These are phyloP conservation scores for Embiotoca jacksoni DNA, from an alignment of 2,113 vertebrate genomes.

Conservation along the genomic window DNA sequence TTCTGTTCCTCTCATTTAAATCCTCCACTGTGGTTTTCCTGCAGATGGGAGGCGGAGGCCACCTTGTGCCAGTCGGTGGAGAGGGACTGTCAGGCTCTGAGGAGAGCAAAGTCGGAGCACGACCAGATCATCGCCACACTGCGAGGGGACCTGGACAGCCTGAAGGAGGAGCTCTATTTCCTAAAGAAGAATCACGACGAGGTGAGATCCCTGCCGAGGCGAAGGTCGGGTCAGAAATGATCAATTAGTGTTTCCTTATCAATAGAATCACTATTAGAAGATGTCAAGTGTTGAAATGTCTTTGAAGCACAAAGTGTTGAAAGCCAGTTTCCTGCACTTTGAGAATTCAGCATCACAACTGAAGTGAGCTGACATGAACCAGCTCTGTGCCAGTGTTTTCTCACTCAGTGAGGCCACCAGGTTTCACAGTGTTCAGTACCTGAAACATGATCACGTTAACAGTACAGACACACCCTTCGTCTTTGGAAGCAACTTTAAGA, in stretches of 20 bases:
- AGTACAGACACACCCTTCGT: conserved; percentile 58
- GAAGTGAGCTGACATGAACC: not conserved
- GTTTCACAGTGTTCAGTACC: conserved; percentile 18
- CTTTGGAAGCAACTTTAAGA: conserved; percentile 33
- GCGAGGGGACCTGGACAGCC: conserved; percentile 89
- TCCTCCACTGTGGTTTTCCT: accelerated
- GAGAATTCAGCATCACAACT: not conserved
- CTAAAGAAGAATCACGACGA: conserved; percentile 93
- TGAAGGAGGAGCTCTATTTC: conserved; percentile 90
- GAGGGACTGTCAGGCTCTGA: conserved; percentile 88
- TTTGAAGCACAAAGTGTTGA: not conserved
- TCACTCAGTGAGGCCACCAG: conserved; percentile 4
- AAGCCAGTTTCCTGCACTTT: not conserved
- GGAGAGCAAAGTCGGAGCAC: conserved; percentile 87
- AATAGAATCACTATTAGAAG: not conserved
- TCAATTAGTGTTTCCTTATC: conserved; percentile 23
- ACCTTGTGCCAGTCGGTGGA: conserved; percentile 90
- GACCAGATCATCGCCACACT: conserved; percentile 88
- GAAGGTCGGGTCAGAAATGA: not conserved
- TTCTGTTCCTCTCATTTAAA: not conserved
- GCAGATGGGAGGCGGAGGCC: conserved; percentile 88
- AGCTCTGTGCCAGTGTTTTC: conserved; percentile 5
- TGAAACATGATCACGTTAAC: conserved; percentile 57
- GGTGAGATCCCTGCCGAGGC: conserved; percentile 76
- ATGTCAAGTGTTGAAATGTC: no score